Base-by-base conservation (phyloP, 2,888 invertebrate genomes). In the Dione juno region DNA sequence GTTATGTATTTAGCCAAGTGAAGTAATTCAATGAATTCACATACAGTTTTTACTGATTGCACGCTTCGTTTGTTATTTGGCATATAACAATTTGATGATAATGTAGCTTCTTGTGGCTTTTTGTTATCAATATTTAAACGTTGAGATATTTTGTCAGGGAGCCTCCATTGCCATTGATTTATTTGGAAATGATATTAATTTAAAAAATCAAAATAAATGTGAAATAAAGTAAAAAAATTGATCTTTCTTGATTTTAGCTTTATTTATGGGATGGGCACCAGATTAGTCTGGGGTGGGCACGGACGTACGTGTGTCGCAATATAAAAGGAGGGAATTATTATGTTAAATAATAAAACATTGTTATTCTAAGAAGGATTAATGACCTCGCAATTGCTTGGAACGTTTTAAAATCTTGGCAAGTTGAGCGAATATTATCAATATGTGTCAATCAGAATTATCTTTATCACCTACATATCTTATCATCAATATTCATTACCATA, bases 1-100 rank as follows among this genome's bases (percentile, higher is more conserved):
- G n/a, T 16, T 43, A 45, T 21, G 10, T 45, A 41, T 58, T 28
- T 37, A 57, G 37, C 37, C n/a, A 57, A 57, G 54, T 69, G 69
- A 65, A 72, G 66, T 66, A 69, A 72, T 66, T 54, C 52, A 54
- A 66, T 66, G 67, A 63, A 67, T 57, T 68, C 53, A 59, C 16
- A 19, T 35, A 65, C 50, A 11, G 67, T 70, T 70, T 70, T 67
- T 73, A 68, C 66, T 63, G 67, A 68, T 68, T 70, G 52, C 67
- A 66, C 66, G 73, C 70, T 43, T 63, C 57, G 45, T 9, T 66
- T 61, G n/a, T 2, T 66, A 73, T 70, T 66, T 65, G 54, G 70
- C 41, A 66, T 70, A 70, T 50, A 48, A 66, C 45, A 58, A 50
- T 50, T 67, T 7, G 43, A 70, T 59, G 70, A 67, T 73, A 68